Evolutionary conservation across 2,888 invertebrate species (phyloP).

Genomic region (Synergus japonicus): DNA sequence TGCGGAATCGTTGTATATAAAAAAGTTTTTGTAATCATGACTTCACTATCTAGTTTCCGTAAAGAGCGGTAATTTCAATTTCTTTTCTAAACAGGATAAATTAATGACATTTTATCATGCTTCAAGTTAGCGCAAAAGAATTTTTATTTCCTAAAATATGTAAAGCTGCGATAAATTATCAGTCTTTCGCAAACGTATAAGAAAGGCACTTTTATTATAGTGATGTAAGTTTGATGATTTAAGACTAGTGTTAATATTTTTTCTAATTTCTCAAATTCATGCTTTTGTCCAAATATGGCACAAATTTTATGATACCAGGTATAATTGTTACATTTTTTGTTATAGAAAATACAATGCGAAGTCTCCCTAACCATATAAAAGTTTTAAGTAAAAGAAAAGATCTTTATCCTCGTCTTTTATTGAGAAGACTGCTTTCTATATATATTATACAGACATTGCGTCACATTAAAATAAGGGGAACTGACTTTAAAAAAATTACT

Average conservation of each 20-base stretch:
- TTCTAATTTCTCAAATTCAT: background rate
- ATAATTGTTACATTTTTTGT: background rate
- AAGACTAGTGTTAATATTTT: background rate
- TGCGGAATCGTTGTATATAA: background rate
- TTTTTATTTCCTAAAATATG: background rate
- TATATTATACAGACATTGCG: background rate
- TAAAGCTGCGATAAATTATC: background rate
- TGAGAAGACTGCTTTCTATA: background rate
- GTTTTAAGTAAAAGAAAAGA: background rate
- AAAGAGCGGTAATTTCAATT: constrained; percentile 12
- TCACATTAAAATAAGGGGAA: background rate
- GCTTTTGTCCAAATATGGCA: background rate
- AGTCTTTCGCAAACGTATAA: background rate
- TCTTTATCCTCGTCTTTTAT: background rate
- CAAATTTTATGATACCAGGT: background rate
- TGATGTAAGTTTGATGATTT: background rate
- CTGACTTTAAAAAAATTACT: constrained; percentile 2
- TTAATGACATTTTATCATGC: constrained; percentile 6
- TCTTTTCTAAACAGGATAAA: constrained; percentile 5
- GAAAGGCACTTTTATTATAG: background rate
- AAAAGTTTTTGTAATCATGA: constrained; percentile 24
- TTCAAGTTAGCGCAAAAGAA: background rate
- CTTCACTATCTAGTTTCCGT: constrained; percentile 18
- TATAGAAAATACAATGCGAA: background rate
- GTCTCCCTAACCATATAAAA: background rate